Evolutionary conservation across 1,140 invertebrate genomes (phyloP).

Genomic region (Diploscapter pachys): DNA sequence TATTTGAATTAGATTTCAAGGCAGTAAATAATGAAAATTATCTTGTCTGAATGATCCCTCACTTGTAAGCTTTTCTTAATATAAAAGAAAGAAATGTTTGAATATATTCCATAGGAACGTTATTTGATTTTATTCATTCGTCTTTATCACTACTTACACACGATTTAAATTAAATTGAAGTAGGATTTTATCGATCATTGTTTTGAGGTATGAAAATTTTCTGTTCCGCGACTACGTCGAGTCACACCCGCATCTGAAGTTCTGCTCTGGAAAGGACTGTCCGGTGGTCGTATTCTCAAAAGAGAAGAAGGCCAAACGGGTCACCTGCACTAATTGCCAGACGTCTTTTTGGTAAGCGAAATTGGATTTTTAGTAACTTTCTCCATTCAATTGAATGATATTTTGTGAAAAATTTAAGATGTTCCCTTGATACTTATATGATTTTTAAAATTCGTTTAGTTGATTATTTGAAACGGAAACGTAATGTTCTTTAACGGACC

Average conservation of each 20-base stretch:
- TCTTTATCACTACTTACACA: not conserved
- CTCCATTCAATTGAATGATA: too few species aligned
- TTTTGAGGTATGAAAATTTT: slow-evolving; percentile 89
- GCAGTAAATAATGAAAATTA: too few species aligned
- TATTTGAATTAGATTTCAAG: too few species aligned
- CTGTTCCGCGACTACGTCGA: slow-evolving; percentile 93
- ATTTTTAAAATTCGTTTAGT: too few species aligned
- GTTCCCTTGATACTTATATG: too few species aligned
- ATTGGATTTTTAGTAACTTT: too few species aligned
- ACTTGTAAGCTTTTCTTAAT: too few species aligned
- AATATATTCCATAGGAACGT: not conserved
- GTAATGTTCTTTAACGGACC: not conserved
- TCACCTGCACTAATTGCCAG: slow-evolving; percentile 75
- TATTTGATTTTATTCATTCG: not conserved
- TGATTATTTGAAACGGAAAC: slow-evolving; percentile 1
- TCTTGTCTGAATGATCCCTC: too few species aligned
- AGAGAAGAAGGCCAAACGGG: slow-evolving; percentile 75
- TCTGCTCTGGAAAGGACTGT: slow-evolving; percentile 94
- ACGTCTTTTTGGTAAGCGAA: slow-evolving; percentile 73
- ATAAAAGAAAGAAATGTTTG: not conserved
- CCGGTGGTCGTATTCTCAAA: slow-evolving; percentile 62
- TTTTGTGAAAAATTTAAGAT: too few species aligned
- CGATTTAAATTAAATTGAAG: slow-evolving; percentile 51
- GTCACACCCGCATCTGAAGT: slow-evolving; percentile 66
- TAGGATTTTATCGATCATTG: slow-evolving; percentile 69